These are phyloP conservation scores for Monarcha castaneiventris DNA, from an alignment of 2,113 vertebrate species.

Conservation along the genomic window DNA sequence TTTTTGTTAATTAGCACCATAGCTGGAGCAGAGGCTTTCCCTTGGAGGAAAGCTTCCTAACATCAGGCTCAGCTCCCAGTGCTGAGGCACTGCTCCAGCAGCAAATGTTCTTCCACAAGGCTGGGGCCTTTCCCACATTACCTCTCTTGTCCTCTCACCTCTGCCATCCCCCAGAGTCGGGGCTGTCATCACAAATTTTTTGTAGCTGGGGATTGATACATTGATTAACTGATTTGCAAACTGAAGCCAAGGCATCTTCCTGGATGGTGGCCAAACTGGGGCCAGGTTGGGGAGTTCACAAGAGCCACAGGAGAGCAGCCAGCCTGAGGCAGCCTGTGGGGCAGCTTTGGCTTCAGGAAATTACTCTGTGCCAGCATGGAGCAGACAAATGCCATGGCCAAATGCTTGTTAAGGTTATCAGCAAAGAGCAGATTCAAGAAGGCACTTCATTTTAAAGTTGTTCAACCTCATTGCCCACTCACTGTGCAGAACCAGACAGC, in stretches of 20 bases:
- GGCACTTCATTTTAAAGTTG: neutral
- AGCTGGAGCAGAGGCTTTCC: neutral
- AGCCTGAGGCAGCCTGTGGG: neutral
- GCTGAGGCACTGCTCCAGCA: accelerated
- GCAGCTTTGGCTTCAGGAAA: neutral
- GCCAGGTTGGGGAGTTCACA: neutral
- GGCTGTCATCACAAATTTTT: neutral
- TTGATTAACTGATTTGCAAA: neutral
- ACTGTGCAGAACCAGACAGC: neutral
- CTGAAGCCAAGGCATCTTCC: neutral
- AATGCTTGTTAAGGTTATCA: neutral
- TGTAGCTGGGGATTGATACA: neutral
- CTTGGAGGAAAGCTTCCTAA: neutral
- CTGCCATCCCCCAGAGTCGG: neutral
- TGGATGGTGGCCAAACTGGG: neutral
- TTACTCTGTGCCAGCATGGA: neutral
- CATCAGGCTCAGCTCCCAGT: neutral
- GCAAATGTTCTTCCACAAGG: neutral
- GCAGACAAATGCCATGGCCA: neutral
- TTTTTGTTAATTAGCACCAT: neutral
- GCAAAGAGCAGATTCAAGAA: neutral
- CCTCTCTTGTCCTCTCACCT: neutral
- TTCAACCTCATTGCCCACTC: neutral
- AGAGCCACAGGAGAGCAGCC: neutral
- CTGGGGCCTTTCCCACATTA: neutral